Percentiles rank a stretch among this genome's conserved stretches.
Conservation (phyloP, 1,140 invertebrate genomes). For the Penaeus vannamei region DNA sequence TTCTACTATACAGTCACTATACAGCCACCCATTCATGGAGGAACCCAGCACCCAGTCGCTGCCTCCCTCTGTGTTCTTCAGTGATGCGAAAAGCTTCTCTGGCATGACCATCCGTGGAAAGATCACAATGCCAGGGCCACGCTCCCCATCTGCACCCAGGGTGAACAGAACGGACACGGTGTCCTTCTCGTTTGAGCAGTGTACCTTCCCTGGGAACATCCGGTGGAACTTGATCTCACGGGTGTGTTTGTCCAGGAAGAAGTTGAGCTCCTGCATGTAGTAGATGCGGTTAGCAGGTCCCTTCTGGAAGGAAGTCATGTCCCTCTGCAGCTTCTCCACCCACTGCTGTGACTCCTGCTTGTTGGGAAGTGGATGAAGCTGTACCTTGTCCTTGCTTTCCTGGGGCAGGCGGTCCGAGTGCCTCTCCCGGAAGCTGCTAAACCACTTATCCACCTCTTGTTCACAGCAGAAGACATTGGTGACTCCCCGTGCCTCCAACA, state of each 20-base stretch:
- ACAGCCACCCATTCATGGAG: constrained; percentile 56
- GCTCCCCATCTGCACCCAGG: constrained; percentile 36
- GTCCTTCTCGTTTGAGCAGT: constrained; percentile 54
- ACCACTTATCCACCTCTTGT: constrained; percentile 20
- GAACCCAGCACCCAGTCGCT: constrained; percentile 56
- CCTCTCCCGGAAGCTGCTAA: constrained; percentile 2
- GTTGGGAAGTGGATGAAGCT: neutral
- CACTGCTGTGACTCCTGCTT: constrained; percentile 31
- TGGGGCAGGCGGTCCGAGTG: constrained; percentile 27
- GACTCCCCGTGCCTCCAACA: constrained; percentile 14
- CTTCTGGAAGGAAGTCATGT: constrained; percentile 40
- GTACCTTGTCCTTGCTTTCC: neutral
- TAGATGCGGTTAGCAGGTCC: constrained; percentile 22
- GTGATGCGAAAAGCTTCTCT: constrained; percentile 53
- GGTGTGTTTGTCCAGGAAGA: constrained; percentile 54
- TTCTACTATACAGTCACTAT: constrained; percentile 45
- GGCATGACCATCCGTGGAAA: constrained; percentile 60
- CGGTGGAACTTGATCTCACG: constrained; percentile 53
- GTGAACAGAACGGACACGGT: constrained; percentile 50
- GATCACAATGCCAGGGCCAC: constrained; percentile 56
- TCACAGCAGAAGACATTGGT: constrained; percentile 35
- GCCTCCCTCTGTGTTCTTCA: constrained; percentile 20
- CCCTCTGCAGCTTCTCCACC: constrained; percentile 34
- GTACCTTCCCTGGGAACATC: constrained; percentile 44
- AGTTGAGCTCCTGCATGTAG: constrained; percentile 58